These are phyloP conservation scores for Diaperis boleti DNA, from an alignment of 2,888 invertebrate species.

Conservation along the genomic window DNA sequence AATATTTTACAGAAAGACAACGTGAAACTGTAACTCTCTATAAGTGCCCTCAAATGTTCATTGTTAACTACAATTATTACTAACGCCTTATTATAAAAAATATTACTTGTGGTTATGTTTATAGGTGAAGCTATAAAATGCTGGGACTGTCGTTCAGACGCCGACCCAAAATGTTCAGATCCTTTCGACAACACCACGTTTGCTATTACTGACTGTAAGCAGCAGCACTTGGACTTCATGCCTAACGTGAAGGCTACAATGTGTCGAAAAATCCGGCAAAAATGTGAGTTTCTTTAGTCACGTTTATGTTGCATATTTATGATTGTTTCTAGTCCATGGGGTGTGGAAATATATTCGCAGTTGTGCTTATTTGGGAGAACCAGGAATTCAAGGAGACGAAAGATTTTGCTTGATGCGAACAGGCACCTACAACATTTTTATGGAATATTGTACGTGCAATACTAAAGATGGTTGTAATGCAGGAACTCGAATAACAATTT, in stretches of 20 bases:
- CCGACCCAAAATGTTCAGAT: slow-evolving; percentile 91
- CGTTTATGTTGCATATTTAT: slow-evolving; percentile 1
- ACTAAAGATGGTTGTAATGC: slow-evolving; percentile 93
- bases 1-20: not conserved
- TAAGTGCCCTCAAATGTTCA: not conserved
- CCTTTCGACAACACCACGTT: slow-evolving; percentile 92
- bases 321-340: slow-evolving; percentile 76
- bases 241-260: slow-evolving; percentile 81
- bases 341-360: slow-evolving; percentile 90
- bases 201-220: slow-evolving; percentile 79
- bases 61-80: not conserved
- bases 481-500: slow-evolving; percentile 60
- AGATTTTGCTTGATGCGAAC: slow-evolving; percentile 91
- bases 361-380: slow-evolving; percentile 92
- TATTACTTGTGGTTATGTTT: slow-evolving; percentile 45
- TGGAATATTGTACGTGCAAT: slow-evolving; percentile 93
- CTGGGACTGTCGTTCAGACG: slow-evolving; percentile 91
- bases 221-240: slow-evolving; percentile 71
- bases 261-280: slow-evolving; percentile 93
- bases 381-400: slow-evolving; percentile 90
- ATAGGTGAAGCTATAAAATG: slow-evolving; percentile 82
- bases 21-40: not conserved
- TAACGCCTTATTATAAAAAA: not conserved
- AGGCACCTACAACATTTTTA: slow-evolving; percentile 92
- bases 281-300: slow-evolving; percentile 70